phyloP scores from a whole-genome alignment of 2,888 invertebrate genomes.

The Ectemnius cavifrons region DNA sequence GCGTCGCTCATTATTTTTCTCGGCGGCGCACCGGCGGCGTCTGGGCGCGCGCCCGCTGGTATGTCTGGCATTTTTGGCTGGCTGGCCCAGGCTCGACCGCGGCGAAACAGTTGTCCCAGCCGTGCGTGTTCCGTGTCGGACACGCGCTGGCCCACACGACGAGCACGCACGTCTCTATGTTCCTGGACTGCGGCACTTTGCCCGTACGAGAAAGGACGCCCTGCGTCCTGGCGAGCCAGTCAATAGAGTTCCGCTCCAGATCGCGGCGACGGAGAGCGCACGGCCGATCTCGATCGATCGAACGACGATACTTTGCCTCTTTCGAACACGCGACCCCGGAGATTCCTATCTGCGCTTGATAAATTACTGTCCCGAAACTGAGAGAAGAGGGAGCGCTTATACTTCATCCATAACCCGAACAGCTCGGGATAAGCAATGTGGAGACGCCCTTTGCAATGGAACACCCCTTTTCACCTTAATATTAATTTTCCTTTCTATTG shows the following conservation, averaged over 20 bases:
- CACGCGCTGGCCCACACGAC: neutral
- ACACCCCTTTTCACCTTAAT: constrained; percentile 68
- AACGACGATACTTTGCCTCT: constrained; percentile 72
- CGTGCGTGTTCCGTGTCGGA: neutral
- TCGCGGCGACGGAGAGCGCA: too few species aligned
- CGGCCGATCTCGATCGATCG: too few species aligned
- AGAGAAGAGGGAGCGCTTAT: neutral
- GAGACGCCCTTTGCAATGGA: neutral
- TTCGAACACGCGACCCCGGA: constrained; percentile 73
- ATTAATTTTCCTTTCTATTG: constrained; percentile 76
- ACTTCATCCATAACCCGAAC: neutral
- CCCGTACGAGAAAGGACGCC: neutral
- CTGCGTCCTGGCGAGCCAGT: too few species aligned
- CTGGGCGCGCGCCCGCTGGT: constrained; percentile 77
- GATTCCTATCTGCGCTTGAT: constrained; percentile 76
- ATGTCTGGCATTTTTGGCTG: constrained; percentile 75
- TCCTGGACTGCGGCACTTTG: constrained; percentile 1
- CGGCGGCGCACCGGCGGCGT: constrained; percentile 76
- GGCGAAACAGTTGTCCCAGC: constrained; percentile 66
- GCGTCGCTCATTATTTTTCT: constrained; percentile 58
- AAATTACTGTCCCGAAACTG: constrained; percentile 72
- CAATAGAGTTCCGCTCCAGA: too few species aligned
- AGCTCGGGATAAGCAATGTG: constrained; percentile 20
- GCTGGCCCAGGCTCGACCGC: constrained; percentile 37
- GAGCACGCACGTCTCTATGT: neutral